Evolutionary conservation across 2,888 invertebrate genomes (phyloP).

Genomic region (Ectropis crepuscularia): DNA sequence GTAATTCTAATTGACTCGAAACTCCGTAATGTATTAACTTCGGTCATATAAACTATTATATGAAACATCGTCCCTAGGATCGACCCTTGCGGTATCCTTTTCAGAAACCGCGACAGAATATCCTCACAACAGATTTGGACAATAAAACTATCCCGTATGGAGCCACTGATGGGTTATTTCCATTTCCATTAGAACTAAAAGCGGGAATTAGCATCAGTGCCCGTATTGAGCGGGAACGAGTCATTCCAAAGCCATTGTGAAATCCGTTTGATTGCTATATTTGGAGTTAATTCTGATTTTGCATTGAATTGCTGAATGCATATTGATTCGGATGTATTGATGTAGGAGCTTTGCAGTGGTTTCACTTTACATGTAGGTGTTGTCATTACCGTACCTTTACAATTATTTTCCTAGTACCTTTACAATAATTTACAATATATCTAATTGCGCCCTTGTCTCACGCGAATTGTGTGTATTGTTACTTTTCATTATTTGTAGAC

Average conservation of each 20-base stretch:
- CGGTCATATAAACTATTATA: conserved; percentile 34
- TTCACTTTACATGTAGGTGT: no score
- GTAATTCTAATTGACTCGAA: no score
- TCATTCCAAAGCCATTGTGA: conserved; percentile 66
- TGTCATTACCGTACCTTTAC: no score
- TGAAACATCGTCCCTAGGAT: conserved; percentile 41
- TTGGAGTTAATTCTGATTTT: conserved; percentile 53
- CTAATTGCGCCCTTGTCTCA: no score
- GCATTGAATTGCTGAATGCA: conserved; percentile 46
- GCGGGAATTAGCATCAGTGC: conserved; percentile 71
- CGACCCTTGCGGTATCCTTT: conserved; percentile 40
- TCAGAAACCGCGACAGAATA: conserved; percentile 39
- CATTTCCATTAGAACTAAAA: conserved; percentile 75
- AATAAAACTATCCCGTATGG: conserved; percentile 60
- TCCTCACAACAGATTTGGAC: conserved; percentile 38
- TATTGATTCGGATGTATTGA: conserved; percentile 14
- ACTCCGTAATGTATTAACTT: background rate
- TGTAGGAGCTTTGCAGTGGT: no score
- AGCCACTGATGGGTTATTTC: conserved; percentile 64
- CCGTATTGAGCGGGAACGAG: conserved; percentile 58
- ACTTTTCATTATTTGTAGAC: no score
- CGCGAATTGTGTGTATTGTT: no score
- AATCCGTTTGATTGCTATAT: conserved; percentile 66
- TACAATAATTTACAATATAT: no score
- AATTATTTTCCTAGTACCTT: no score